Evolutionary conservation across 2,797 vertebrate genomes (phyloP).

Genomic region (Dallia pectoralis): DNA sequence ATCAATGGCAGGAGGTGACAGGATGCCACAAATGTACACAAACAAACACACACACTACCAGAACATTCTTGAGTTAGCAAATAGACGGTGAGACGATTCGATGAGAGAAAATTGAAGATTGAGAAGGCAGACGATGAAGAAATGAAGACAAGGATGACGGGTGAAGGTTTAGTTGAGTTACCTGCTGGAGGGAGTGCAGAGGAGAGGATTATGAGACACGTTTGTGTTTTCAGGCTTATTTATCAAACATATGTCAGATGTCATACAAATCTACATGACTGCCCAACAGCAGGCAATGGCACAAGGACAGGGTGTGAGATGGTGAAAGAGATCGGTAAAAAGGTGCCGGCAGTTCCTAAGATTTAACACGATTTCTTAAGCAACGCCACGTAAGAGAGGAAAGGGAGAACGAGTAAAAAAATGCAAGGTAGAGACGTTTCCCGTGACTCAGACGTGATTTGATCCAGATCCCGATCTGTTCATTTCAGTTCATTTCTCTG

Average conservation of each 20-base stretch:
- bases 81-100: neutral
- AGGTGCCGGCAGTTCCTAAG: slow-evolving; percentile 44
- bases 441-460: slow-evolving; percentile 31
- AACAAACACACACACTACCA: slow-evolving; percentile 3
- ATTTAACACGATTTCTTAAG: slow-evolving; percentile 50
- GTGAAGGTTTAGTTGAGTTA: slow-evolving; percentile 45
- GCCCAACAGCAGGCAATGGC: slow-evolving; percentile 62
- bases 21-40: neutral
- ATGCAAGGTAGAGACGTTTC: slow-evolving; percentile 23
- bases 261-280: slow-evolving; percentile 75
- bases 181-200: slow-evolving; percentile 58
- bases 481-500: slow-evolving; percentile 2
- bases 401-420: slow-evolving; percentile 36
- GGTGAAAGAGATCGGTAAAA: slow-evolving; percentile 62
- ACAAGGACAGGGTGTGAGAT: slow-evolving; percentile 34
- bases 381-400: slow-evolving; percentile 45
- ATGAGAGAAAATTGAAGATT: slow-evolving; percentile 4
- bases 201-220: slow-evolving; percentile 32
- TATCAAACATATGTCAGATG: slow-evolving; percentile 68
- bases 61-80: neutral
- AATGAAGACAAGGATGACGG: slow-evolving; percentile 40
- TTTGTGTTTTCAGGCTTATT: slow-evolving; percentile 31
- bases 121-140: slow-evolving; percentile 21
- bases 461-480: slow-evolving; percentile 21
- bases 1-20: slow-evolving; percentile 4